A percentile compares a stretch with the other conserved stretches of the same genome.
These are phyloP conservation scores for Sebastes variabilis DNA, from an alignment of 2,797 vertebrate species.

Conservation along the genomic window DNA sequence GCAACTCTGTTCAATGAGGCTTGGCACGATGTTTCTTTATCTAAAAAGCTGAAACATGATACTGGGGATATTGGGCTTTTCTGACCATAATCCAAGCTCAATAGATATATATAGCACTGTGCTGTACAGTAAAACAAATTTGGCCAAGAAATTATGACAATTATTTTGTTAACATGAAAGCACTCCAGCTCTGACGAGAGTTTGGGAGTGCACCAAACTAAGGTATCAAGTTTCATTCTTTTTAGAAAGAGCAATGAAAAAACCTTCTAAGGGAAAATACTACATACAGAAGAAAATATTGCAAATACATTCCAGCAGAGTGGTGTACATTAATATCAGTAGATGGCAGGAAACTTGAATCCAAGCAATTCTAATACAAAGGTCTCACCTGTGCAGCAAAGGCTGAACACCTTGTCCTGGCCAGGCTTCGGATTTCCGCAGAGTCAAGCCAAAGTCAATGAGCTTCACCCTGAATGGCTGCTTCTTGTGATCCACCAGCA, in stretches of 20 bases:
- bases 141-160: too few species aligned
- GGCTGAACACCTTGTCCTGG: neutral
- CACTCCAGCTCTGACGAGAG: neutral
- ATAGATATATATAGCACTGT: too few species aligned
- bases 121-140: too few species aligned
- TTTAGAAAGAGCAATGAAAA: too few species aligned
- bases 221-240: neutral
- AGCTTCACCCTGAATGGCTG: conserved; percentile 2
- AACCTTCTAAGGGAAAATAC: too few species aligned
- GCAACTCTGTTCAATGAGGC: too few species aligned
- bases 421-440: neutral
- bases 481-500: neutral
- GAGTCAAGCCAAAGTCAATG: conserved; percentile 1
- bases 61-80: too few species aligned
- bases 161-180: too few species aligned
- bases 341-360: neutral
- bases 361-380: neutral
- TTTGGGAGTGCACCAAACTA: neutral
- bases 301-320: neutral
- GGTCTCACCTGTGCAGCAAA: neutral
- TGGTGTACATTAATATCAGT: neutral
- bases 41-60: too few species aligned
- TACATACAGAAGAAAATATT: neutral
- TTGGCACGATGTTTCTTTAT: too few species aligned
- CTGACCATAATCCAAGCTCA: too few species aligned